A percentile compares a stretch with the other conserved stretches of the same genome.
Conservation (phyloP, 2,797 vertebrate species). For the Eulemur coronatus region DNA sequence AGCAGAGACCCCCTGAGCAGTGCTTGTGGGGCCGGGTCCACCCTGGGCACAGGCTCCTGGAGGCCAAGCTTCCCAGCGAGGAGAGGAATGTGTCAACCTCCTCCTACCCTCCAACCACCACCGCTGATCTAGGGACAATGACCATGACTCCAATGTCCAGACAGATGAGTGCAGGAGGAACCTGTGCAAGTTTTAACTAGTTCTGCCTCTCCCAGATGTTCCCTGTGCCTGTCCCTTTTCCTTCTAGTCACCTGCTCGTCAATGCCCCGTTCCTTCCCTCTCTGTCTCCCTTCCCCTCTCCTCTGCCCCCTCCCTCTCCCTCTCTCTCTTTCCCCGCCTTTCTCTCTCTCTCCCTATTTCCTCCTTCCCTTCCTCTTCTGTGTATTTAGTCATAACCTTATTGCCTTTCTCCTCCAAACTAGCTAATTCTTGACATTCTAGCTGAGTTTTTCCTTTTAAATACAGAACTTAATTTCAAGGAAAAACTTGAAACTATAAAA, state of each 20-base stretch:
- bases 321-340: too few relatives aligned
- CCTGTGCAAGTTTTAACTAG: background rate
- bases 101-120: background rate
- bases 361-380: background rate
- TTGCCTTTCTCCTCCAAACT: constrained; percentile 1
- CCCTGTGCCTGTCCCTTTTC: background rate
- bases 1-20: background rate
- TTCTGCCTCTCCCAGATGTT: background rate
- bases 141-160: background rate
- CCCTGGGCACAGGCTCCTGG: background rate
- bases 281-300: background rate
- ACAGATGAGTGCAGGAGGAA: background rate
- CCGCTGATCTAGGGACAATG: background rate
- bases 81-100: background rate
- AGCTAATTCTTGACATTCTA: background rate
- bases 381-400: background rate
- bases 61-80: background rate
- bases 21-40: background rate
- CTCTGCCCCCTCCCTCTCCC: background rate
- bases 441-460: background rate
- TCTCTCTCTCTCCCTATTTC: background rate
- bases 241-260: background rate
- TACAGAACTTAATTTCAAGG: background rate
- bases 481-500: background rate
- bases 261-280: background rate